Conservation (phyloP, 2,888 invertebrate genomes). For the Sepioteuthis lessoniana region DNA sequence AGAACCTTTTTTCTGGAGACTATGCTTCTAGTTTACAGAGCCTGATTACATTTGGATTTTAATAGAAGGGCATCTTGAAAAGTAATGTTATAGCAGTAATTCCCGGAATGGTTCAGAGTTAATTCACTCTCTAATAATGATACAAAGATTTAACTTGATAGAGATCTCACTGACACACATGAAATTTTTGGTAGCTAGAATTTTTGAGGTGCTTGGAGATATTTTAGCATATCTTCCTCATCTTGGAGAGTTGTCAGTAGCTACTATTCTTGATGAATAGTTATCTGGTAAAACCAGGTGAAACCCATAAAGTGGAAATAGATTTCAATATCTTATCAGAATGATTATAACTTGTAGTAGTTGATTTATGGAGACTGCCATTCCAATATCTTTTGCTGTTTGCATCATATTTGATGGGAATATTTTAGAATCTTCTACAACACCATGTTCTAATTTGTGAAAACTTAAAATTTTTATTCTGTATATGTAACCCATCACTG, state of each 20-base stretch:
- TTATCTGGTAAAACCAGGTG: background rate
- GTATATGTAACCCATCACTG: too few species aligned
- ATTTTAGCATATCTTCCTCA: too few species aligned
- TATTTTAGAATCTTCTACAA: too few species aligned
- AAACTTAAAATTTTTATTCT: too few species aligned
- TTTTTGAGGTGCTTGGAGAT: background rate
- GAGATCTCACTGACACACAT: background rate
- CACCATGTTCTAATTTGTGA: too few species aligned
- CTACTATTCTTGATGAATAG: background rate
- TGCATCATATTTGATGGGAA: too few species aligned
- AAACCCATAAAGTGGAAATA: background rate
- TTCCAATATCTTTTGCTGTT: too few species aligned
- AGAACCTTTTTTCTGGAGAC: too few species aligned
- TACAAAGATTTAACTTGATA: background rate
- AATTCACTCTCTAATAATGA: background rate
- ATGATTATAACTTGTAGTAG: too few species aligned
- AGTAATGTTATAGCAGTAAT: background rate
- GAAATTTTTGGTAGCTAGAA: background rate
- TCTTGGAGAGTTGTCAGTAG: background rate
- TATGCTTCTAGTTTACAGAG: background rate
- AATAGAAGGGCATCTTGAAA: background rate
- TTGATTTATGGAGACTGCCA: too few species aligned
- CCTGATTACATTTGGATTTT: background rate
- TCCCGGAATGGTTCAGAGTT: background rate
- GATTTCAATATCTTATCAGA: background rate